phyloP scores from a whole-genome alignment of 2,888 invertebrate species.

The Saturnia pavonia region DNA sequence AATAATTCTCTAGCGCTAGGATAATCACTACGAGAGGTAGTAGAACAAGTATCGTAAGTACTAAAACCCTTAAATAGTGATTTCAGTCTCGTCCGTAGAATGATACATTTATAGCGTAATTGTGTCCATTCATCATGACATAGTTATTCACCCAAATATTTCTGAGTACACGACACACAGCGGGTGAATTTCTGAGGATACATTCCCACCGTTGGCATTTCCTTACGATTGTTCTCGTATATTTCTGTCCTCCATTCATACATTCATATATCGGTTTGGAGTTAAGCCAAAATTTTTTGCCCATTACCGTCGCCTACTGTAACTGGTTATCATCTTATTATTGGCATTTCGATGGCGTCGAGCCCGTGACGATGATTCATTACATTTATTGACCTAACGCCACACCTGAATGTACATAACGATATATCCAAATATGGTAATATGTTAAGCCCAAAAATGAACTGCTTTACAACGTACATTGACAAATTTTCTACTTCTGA shows the following conservation, averaged over 20 bases:
- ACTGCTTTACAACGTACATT: neutral
- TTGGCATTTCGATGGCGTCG: slow-evolving; percentile 3
- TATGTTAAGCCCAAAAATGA: neutral
- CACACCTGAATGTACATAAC: neutral
- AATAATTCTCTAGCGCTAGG: no score
- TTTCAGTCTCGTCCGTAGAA: neutral
- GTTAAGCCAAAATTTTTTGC: slow-evolving; percentile 37
- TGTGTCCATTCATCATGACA: neutral
- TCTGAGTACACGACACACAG: neutral
- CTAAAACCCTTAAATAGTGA: neutral
- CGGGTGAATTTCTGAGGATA: neutral
- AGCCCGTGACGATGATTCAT: slow-evolving; percentile 4
- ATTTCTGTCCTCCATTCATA: slow-evolving; percentile 30
- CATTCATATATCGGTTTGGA: slow-evolving; percentile 36
- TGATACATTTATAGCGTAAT: neutral
- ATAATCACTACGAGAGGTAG: no score
- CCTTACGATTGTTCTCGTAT: slow-evolving; percentile 13
- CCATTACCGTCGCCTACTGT: slow-evolving; percentile 27
- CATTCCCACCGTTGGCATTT: slow-evolving; percentile 4
- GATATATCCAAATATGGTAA: neutral
- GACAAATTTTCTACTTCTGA: no score
- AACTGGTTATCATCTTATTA: slow-evolving; percentile 23
- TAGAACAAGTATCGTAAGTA: no score
- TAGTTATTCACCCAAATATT: neutral
- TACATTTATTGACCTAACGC: neutral